phyloP scores from a whole-genome alignment of 1,140 invertebrate species.

The Meloidogyne exigua region DNA sequence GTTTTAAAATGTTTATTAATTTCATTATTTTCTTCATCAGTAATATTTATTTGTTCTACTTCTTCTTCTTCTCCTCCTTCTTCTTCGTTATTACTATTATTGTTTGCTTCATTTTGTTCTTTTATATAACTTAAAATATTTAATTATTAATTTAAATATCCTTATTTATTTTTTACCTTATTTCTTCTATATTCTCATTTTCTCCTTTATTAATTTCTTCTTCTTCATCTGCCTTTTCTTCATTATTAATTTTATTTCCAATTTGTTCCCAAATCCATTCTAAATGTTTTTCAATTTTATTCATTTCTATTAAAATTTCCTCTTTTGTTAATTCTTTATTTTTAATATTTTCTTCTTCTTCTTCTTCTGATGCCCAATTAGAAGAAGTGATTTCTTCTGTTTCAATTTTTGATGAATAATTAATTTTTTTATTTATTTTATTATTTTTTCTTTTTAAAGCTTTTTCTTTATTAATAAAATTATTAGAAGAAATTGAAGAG shows the following conservation, averaged over 20 bases:
- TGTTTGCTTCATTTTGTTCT: not conserved
- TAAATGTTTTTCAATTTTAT: slow-evolving; percentile 13
- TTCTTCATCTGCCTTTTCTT: not conserved
- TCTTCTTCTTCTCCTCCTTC: not conserved
- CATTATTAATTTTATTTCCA: not conserved
- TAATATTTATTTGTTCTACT: no score
- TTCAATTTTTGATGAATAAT: no score
- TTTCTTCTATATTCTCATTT: not conserved
- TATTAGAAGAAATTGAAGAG: not conserved
- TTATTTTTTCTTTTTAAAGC: not conserved
- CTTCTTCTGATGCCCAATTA: not conserved
- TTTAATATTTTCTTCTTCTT: not conserved
- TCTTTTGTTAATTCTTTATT: slow-evolving; percentile 9
- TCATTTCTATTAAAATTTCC: slow-evolving; percentile 14
- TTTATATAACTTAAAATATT: no score
- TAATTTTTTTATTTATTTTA: not conserved
- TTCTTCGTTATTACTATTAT: not conserved
- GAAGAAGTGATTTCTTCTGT: not conserved
- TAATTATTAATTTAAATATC: no score
- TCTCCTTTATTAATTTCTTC: not conserved
- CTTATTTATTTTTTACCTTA: not conserved
- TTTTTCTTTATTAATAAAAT: no score
- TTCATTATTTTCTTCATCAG: not conserved
- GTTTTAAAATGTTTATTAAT: not conserved
- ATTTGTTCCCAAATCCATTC: slow-evolving; percentile 23